These are phyloP conservation scores for Halcyon smyrnensis DNA, from an alignment of 2,797 vertebrate genomes.

Conservation along the genomic window DNA sequence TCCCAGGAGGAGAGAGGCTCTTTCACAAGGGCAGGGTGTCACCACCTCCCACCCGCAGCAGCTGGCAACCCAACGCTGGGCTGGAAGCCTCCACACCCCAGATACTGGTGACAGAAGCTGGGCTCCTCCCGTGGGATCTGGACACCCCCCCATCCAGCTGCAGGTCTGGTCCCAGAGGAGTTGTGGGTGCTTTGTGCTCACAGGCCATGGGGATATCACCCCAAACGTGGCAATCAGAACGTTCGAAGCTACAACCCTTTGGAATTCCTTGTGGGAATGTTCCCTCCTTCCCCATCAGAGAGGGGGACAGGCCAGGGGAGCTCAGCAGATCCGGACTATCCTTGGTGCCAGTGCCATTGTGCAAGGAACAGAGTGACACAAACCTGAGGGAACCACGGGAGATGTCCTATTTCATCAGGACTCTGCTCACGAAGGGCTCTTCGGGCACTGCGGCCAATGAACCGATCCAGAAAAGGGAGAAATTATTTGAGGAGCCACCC, in stretches of 20 bases:
- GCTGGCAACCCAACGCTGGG: background rate
- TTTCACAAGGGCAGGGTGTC: background rate
- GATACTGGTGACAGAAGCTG: background rate
- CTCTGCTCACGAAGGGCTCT: conserved; percentile 46
- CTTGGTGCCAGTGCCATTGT: background rate
- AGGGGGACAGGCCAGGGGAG: background rate
- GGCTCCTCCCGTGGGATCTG: background rate
- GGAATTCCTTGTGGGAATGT: background rate
- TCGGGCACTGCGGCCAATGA: conserved; percentile 38
- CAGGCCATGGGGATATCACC: no score
- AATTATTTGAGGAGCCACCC: background rate
- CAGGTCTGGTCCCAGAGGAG: background rate
- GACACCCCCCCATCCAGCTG: background rate
- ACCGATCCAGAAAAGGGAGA: conserved; percentile 2
- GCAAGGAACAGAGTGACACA: background rate
- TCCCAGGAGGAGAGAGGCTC: background rate
- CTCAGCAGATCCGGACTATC: background rate
- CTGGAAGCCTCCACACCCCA: background rate
- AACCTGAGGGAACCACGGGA: conserved; percentile 61
- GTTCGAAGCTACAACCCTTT: background rate
- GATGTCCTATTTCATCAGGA: conserved; percentile 19
- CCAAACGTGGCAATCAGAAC: background rate
- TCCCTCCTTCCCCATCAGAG: background rate
- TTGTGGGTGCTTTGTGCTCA: background rate
- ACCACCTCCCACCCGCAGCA: background rate